Conservation (phyloP, 2,888 invertebrate genomes). For the Cybosia mesomella region DNA sequence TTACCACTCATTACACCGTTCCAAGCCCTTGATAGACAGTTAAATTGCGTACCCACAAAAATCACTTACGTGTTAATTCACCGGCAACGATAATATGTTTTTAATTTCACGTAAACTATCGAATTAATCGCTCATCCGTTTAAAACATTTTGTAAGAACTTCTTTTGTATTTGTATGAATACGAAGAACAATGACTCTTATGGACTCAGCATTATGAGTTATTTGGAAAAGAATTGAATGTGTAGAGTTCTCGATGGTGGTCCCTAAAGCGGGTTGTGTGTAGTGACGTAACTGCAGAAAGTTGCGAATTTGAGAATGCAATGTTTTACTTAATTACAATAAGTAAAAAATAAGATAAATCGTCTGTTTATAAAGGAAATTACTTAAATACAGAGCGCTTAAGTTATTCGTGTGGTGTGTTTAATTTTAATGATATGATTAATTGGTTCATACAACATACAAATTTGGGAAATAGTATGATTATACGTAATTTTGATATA, state of each 20-base stretch:
- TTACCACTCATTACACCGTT: constrained; percentile 27
- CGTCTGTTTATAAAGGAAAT: constrained; percentile 40
- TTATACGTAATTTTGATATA: constrained; percentile 42
- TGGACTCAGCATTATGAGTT: background rate
- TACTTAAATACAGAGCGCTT: constrained; percentile 43
- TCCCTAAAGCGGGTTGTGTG: constrained; percentile 54
- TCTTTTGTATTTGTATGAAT: constrained; percentile 24
- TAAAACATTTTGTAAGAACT: constrained; percentile 61
- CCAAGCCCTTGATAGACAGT: constrained; percentile 37
- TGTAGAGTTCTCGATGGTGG: constrained; percentile 57
- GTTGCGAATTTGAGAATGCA: constrained; percentile 56
- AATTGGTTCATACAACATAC: constrained; percentile 31
- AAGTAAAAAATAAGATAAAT: constrained; percentile 33
- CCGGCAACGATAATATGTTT: constrained; percentile 65
- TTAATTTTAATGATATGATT: constrained; percentile 44
- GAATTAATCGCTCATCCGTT: constrained; percentile 76
- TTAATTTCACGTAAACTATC: constrained; percentile 73
- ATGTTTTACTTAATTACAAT: constrained; percentile 58
- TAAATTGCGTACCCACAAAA: constrained; percentile 42
- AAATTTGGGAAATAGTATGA: constrained; percentile 36
- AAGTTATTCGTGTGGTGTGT: constrained; percentile 33
- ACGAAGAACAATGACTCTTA: constrained; percentile 24
- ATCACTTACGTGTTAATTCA: constrained; percentile 49
- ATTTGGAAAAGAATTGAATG: constrained; percentile 11
- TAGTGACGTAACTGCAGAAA: constrained; percentile 59